A percentile compares a stretch with the other conserved stretches of the same genome.
Conservation (phyloP, 2,797 vertebrate species). For the Tinamus major region DNA sequence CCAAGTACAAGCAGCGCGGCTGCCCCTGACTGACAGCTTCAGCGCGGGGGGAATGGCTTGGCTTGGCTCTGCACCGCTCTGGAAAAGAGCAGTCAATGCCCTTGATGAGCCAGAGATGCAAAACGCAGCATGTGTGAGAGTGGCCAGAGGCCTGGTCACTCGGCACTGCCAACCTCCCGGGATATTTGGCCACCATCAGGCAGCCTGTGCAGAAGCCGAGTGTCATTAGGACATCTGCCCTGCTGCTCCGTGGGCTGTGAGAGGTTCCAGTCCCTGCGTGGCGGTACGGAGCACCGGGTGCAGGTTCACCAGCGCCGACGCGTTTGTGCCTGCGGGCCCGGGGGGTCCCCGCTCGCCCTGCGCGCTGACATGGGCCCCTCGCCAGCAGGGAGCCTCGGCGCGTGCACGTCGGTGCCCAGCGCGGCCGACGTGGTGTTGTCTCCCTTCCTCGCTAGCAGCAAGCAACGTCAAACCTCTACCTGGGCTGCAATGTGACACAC, state of each 20-base stretch:
- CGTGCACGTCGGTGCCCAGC: not conserved
- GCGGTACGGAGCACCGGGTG: not conserved
- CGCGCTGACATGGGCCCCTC: not conserved
- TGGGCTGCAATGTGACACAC: not conserved
- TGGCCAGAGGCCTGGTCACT: conserved; percentile 30
- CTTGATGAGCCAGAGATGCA: conserved; percentile 27
- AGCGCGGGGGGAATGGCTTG: not conserved
- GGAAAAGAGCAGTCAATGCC: conserved; percentile 57
- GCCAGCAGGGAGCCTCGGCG: not conserved
- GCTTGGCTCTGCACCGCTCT: not conserved
- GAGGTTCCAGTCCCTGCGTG: not conserved
- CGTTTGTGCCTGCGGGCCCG: not conserved
- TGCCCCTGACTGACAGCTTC: conserved; percentile 14
- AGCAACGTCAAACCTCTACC: conserved; percentile 32
- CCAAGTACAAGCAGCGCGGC: not conserved
- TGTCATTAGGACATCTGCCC: not conserved
- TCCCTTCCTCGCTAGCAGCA: conserved; percentile 50
- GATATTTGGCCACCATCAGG: not conserved
- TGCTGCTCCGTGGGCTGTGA: not conserved
- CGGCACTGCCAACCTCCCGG: not conserved
- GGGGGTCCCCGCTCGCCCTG: not conserved
- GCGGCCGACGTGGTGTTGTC: not conserved
- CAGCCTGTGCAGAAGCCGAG: not conserved
- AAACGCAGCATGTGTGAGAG: conserved; percentile 63
- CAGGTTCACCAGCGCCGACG: not conserved